phyloP scores from a whole-genome alignment of 1,140 invertebrate species.

The Cataglyphis hispanica region DNA sequence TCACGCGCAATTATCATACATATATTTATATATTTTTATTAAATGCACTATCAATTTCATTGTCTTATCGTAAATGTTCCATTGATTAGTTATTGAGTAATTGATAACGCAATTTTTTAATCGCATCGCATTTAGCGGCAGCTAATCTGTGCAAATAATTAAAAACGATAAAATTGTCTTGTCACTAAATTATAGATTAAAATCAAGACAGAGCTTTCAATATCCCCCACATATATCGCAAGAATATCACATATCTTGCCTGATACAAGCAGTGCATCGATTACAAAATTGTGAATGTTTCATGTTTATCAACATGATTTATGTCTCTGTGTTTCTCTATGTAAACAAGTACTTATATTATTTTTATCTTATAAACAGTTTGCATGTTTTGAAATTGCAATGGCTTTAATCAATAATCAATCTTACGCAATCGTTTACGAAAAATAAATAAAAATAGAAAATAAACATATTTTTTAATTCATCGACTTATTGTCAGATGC shows the following conservation, averaged over 20 bases:
- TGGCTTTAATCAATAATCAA: not conserved
- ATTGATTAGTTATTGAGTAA: not conserved
- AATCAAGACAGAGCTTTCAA: not conserved
- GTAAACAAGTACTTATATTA: not conserved
- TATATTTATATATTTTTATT: conserved; percentile 38
- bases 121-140: not conserved
- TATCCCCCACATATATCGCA: not conserved
- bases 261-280: not conserved
- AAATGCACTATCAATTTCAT: not conserved
- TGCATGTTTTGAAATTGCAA: not conserved
- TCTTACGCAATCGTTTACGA: not conserved
- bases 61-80: not conserved
- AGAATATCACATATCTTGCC: not conserved
- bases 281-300: not conserved
- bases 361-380: not conserved
- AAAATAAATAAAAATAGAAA: conserved; percentile 15
- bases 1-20: not conserved
- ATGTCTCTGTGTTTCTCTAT: not conserved
- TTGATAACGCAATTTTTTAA: not conserved
- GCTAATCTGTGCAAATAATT: not conserved
- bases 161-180: not conserved
- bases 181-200: conserved; percentile 25
- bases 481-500: not conserved
- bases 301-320: not conserved
- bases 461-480: not conserved